phyloP scores from a whole-genome alignment of 2,888 invertebrate genomes.

The Furcula furcula region DNA sequence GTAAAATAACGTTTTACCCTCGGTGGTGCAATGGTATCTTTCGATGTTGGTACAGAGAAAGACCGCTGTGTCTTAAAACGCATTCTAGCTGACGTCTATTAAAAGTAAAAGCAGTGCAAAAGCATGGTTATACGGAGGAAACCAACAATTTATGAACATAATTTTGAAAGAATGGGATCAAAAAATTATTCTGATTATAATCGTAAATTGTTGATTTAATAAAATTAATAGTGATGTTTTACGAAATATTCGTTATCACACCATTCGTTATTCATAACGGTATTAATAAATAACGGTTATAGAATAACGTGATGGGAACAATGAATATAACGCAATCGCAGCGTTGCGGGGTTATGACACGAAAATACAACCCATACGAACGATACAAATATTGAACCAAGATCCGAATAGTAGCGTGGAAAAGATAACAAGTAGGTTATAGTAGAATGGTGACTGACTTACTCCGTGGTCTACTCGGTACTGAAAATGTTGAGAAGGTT shows the following conservation, averaged over 20 bases:
- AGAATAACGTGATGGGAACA: too few species aligned
- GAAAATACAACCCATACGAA: conserved; percentile 61
- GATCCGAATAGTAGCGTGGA: conserved; percentile 65
- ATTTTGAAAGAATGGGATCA: conserved; percentile 15
- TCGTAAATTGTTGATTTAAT: conserved; percentile 15
- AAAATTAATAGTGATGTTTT: conserved; percentile 10
- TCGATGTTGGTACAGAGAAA: conserved; percentile 95
- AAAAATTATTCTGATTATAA: conserved; percentile 9
- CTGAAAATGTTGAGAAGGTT: conserved; percentile 52
- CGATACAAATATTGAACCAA: conserved; percentile 60
- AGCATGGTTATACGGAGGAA: conserved; percentile 26
- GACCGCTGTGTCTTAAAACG: conserved; percentile 96
- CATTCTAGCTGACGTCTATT: conserved; percentile 84
- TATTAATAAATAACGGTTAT: conserved; percentile 10
- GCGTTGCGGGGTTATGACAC: conserved; percentile 35
- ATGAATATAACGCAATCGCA: conserved; percentile 31
- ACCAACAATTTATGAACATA: conserved; percentile 22
- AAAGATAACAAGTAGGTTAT: conserved; percentile 51
- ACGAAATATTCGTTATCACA: conserved; percentile 19
- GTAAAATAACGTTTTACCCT: conserved; percentile 52
- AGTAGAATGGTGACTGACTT: conserved; percentile 44
- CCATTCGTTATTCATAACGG: background rate
- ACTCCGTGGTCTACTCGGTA: conserved; percentile 34
- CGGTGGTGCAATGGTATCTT: conserved; percentile 83
- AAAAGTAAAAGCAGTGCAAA: conserved; percentile 48